A percentile compares a stretch with the other conserved stretches of the same genome.
Evolutionary conservation across 2,888 invertebrate species (phyloP).

Genomic region (Sesia apiformis): DNA sequence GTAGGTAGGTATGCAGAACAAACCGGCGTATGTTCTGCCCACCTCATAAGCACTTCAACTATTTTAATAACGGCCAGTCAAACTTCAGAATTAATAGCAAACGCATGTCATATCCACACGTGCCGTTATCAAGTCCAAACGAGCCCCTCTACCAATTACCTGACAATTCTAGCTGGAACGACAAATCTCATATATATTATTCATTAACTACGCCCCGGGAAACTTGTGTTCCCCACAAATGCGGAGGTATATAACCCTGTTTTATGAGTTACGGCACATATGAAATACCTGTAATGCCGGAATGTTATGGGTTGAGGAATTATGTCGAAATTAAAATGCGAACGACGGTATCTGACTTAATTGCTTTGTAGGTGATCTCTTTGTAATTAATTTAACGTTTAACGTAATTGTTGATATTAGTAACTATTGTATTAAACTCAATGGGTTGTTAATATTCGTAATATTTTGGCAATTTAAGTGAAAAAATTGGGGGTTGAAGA

Average conservation of each 20-base stretch:
- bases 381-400: too few relatives aligned
- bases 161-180: neutral
- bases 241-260: neutral
- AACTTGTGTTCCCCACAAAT: neutral
- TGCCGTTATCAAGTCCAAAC: neutral
- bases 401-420: too few relatives aligned
- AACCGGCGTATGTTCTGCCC: too few relatives aligned
- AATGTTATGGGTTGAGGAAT: too few relatives aligned
- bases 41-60: neutral
- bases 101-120: neutral
- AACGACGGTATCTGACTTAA: too few relatives aligned
- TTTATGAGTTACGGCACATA: neutral
- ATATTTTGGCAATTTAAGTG: too few relatives aligned
- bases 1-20: too few relatives aligned
- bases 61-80: neutral
- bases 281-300: neutral
- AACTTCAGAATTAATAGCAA: neutral
- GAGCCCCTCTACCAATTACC: neutral
- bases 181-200: neutral
- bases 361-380: too few relatives aligned
- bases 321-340: too few relatives aligned
- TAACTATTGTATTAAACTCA: too few relatives aligned
- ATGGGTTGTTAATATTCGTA: too few relatives aligned
- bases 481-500: too few relatives aligned
- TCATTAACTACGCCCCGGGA: neutral